Evolutionary conservation across 23 tunicate species (phyloP), one percentile per base, ranked within the genome.

Genomic region (Halocynthia roretzi): DNA sequence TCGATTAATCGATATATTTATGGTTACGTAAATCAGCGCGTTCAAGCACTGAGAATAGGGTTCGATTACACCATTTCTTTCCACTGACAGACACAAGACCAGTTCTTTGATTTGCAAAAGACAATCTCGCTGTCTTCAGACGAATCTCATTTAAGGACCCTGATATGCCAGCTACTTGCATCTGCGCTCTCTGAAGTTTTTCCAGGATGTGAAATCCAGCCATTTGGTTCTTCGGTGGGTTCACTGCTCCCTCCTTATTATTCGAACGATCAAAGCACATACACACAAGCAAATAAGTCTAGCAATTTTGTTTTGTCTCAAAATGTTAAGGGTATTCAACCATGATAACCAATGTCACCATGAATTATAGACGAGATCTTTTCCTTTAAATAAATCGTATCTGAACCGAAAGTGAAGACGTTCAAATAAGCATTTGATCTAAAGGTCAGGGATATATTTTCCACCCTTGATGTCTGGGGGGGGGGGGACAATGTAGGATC

Each of bases 211-310:
- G 53, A 60, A 18, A 71, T 90, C 51, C 51, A 77, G 31, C 86
- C 82, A n/a, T 90, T 85, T 77, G 97, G 97, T 9, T 90, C 97
- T 8, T 90, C 97, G 18, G 97, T 88, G 61, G 53, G 87, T 83
- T 8, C 44, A 11, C n/a, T 21, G 53, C 17, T 44, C 10, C 75
- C 2, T 31, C 20, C 22, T n/a, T 18, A 12, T 68, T 68, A n/a
- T 0, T 68, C 7, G 7, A 15, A 4, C 31, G 72, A 4, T 12
- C 21, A 17, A 68, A 17, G 5, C 21, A 11, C 72, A n/a, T 4
- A 67, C 71, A 31, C 44, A 31, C 44, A 31, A 1, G 2, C 4
- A 31, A 31, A 31, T 31, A 31, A 1, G 44, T 31, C 44, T 1
- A 31, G 1, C 44, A 31, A 31, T 31, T 31, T 1, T 0, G 44